Evolutionary conservation across 1,140 invertebrate genomes (phyloP).

Genomic region (Chironomus striatipennis): DNA sequence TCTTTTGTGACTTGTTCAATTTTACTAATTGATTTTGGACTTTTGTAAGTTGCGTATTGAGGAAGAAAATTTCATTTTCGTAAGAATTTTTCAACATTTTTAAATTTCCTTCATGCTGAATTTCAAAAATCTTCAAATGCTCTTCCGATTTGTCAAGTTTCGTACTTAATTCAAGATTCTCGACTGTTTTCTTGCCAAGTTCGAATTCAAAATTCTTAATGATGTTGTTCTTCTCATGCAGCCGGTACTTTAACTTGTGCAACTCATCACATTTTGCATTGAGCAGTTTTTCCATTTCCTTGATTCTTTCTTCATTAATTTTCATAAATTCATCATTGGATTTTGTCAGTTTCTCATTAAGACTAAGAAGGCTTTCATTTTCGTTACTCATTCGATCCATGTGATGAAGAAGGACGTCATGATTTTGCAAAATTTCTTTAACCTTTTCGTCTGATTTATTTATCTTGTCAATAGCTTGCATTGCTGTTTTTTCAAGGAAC

Average conservation of each 20-base stretch:
- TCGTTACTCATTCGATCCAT: not conserved
- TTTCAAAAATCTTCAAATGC: slow-evolving; percentile 10
- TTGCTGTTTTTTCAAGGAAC: not conserved
- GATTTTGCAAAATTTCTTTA: slow-evolving; percentile 17
- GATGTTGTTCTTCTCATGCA: not conserved
- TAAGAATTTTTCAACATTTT: slow-evolving; percentile 22
- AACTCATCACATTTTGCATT: not conserved
- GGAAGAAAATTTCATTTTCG: slow-evolving; percentile 22
- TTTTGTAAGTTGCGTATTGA: not conserved
- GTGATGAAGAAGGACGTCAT: not conserved
- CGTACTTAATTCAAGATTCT: not conserved
- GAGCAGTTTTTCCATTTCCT: not conserved
- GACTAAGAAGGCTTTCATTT: not conserved
- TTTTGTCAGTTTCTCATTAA: slow-evolving; percentile 10
- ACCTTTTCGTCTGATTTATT: slow-evolving; percentile 8
- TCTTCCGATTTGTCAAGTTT: not conserved
- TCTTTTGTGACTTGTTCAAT: not conserved
- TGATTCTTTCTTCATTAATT: not conserved
- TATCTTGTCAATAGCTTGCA: slow-evolving; percentile 10
- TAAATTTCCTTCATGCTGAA: slow-evolving; percentile 13
- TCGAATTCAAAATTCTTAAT: slow-evolving; percentile 12
- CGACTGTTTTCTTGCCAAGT: not conserved
- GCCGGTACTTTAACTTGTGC: not conserved
- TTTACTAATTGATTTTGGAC: slow-evolving; percentile 6
- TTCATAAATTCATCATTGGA: not conserved